Evolutionary conservation across 2,888 invertebrate species (phyloP), one percentile per base, ranked within the genome.

Genomic region (Agelastica alni): DNA sequence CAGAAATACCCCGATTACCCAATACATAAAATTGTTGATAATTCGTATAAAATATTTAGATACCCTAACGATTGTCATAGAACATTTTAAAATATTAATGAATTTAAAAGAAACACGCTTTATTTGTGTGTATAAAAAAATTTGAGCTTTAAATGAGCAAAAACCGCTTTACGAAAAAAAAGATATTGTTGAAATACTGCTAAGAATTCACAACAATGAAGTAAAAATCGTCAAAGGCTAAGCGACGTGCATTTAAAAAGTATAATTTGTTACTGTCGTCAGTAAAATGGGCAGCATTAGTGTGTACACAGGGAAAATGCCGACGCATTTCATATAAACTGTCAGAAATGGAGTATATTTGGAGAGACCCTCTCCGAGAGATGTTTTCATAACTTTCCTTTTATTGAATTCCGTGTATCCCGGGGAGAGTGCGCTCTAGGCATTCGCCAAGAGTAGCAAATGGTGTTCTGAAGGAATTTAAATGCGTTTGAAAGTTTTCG

Each of bases 241-340:
- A 41, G 45, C 56, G 51, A 37, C 44, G 48, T 56, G 60, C 54
- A 63, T 63, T 67, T 63, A 67, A 67, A 67, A 67, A 66, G 67
- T 58, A 62, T 65, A 63, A 67, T 67, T 67, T 67, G 64, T 67
- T 62, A 64, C 67, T 67, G 67, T 67, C 67, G 64, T 51, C 51
- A 26, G 32, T 58, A 60, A 62, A 67, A 67, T 67, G 64, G 65
- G 63, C 58, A 62, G 66, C 67, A 67, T 67, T 67, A 67, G 67
- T 60, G 64, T 60, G 64, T 66, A 65, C 62, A 65, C 65, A 61
- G 64, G 37, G 61, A 58, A 62, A 63, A 63, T 64, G 65, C 65
- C 66, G 62, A 63, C 65, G 53, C 64, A 61, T 62, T 62, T 63
- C 57, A 59, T 59, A 64, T 62, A 63, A 61, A 63, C 63, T 51